Conservation (phyloP, 2,797 vertebrate species). For the Bradypodion pumilum region DNA sequence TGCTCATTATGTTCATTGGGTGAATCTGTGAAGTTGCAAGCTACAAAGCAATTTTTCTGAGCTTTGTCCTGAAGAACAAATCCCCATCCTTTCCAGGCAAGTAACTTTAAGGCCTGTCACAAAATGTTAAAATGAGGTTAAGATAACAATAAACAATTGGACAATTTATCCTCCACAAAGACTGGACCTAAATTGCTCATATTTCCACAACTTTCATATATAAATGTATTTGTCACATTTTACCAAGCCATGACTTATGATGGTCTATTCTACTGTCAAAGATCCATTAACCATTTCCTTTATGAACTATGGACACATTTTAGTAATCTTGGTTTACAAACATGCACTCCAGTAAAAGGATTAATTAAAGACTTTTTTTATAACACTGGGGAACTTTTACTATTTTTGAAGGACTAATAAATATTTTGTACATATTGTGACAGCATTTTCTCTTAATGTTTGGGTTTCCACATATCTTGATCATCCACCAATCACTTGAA, state of each 20-base stretch:
- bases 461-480: too few species aligned
- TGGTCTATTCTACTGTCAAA: constrained; percentile 3
- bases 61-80: too few species aligned
- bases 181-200: background rate
- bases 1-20: too few species aligned
- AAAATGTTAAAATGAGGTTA: constrained; percentile 6
- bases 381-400: constrained; percentile 10
- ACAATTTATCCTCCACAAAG: constrained; percentile 16
- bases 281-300: constrained; percentile 33
- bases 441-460: background rate
- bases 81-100: background rate
- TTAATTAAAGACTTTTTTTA: constrained; percentile 7
- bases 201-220: constrained; percentile 25
- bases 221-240: background rate
- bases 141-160: background rate
- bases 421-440: constrained; percentile 2
- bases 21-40: too few species aligned
- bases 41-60: too few species aligned
- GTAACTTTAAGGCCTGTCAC: rapidly evolving
- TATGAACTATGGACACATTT: background rate
- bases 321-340: constrained; percentile 33
- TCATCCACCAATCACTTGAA: too few species aligned
- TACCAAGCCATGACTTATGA: background rate
- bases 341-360: background rate
- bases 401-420: constrained; percentile 25